Base-by-base conservation (phyloP, 2,888 invertebrate genomes). In the Branchinecta sandiegonensis region DNA sequence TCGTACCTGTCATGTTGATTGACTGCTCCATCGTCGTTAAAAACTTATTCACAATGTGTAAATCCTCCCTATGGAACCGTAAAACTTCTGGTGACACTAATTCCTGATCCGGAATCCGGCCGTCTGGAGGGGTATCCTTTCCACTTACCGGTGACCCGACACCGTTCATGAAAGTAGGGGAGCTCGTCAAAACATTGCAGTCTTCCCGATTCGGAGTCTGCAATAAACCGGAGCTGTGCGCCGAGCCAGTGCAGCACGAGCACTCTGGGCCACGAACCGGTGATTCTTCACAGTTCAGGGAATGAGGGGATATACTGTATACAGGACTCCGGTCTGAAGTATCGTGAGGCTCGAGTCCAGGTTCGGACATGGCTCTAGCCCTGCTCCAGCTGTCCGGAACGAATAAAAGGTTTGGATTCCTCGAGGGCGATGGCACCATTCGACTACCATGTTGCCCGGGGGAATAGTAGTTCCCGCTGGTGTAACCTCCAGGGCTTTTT, bases 21-120 rank as follows among this genome's bases (percentile, higher is more conserved):
- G 56, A 56, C 56, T 56, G 56, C 17, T 56, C 56, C 56, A 56
- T 56, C 14, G 56, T 56, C 17, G 17, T 56, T n/a, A 56, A 14
- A 17, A 56, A 56, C 17, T 56, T 17, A 56, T 56, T 17, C n/a
- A 56, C 56, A 17, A 56, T 56, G 17, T 56, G n/a, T 17, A 56
- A 10, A 10, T 56, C 56, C n/a, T 56, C 17, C 56, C 17, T 56
- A 37, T 37, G 37, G 17, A 14, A n/a, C 17, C 56, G n/a, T 56
- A 56, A 17, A n/a, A 56, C 56, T 17, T 56, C 56, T 8, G 56
- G 56, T 17, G 56, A 56, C 17, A 8, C n/a, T 56, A 56, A 17
- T 56, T 56, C 56, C 17, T 9, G 8, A 56, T 14, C 11, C 17
- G 14, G 56, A 1, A 17, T 56, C n/a, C 56, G 9, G 56, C 17